These are phyloP conservation scores for Cremastinae sp. DNA, from an alignment of 2,888 invertebrate genomes.

Conservation along the genomic window DNA sequence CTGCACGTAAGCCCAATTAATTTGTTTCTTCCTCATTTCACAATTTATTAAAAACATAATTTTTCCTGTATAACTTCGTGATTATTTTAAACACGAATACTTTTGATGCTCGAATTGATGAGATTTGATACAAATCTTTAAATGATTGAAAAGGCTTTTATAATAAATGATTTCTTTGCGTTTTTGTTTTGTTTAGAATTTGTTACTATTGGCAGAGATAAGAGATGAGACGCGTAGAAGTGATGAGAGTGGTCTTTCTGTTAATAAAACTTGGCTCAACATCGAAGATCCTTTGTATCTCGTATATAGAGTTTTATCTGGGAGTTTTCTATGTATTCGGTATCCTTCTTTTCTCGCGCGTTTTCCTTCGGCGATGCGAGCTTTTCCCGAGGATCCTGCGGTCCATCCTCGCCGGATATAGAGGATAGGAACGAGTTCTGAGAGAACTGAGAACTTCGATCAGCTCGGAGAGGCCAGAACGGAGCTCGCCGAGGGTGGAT, in stretches of 20 bases:
- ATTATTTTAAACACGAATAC: too few relatives aligned
- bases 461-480: constrained; percentile 29
- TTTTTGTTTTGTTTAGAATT: too few relatives aligned
- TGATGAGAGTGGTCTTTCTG: too few relatives aligned
- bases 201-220: too few relatives aligned
- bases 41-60: background rate
- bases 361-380: constrained; percentile 8
- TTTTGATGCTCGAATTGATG: too few relatives aligned
- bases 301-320: background rate
- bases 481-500: constrained; percentile 66
- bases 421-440: constrained; percentile 21
- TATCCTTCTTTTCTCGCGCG: constrained; percentile 13
- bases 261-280: too few relatives aligned
- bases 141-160: too few relatives aligned
- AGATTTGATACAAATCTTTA: too few relatives aligned
- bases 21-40: background rate
- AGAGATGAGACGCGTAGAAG: too few relatives aligned
- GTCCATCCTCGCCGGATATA: constrained; percentile 26
- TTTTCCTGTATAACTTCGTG: background rate
- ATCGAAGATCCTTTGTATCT: too few relatives aligned
- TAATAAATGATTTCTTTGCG: too few relatives aligned
- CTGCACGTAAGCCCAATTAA: too few relatives aligned
- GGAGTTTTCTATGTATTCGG: background rate
- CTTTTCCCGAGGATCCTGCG: constrained; percentile 25
- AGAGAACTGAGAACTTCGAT: constrained; percentile 30